Evolutionary conservation across 2,888 invertebrate genomes (phyloP).

Genomic region (Athalia circularis): DNA sequence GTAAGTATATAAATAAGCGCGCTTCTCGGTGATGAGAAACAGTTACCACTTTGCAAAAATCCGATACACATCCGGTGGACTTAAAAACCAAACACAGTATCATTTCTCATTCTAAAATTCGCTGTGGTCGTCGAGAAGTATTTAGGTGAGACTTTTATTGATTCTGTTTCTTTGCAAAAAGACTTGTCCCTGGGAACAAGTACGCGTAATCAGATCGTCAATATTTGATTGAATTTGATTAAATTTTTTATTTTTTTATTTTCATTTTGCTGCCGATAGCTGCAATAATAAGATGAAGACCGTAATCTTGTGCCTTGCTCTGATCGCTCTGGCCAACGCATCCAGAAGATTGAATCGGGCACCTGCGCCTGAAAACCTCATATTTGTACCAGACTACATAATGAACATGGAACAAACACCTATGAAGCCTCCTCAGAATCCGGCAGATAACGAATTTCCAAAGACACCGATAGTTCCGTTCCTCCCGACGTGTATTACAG

Average conservation of each 20-base stretch:
- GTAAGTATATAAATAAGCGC: constrained; percentile 4
- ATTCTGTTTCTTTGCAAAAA: too few species aligned
- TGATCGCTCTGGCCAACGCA: constrained; percentile 8
- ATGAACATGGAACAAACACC: constrained; percentile 48
- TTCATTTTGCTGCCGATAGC: neutral
- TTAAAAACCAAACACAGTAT: neutral
- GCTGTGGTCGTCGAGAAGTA: neutral
- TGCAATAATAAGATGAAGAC: constrained; percentile 22
- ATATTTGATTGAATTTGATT: neutral
- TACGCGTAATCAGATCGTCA: too few species aligned
- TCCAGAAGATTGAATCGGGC: neutral
- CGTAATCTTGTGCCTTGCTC: constrained; percentile 7
- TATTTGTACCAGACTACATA: constrained; percentile 48
- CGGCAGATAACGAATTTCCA: constrained; percentile 57
- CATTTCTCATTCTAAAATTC: neutral
- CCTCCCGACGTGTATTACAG: constrained; percentile 53
- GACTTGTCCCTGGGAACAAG: too few species aligned
- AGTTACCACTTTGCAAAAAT: constrained; percentile 33
- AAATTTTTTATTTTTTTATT: neutral
- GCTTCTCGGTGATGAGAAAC: constrained; percentile 21
- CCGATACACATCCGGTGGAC: constrained; percentile 3
- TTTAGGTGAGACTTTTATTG: too few species aligned
- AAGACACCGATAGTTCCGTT: constrained; percentile 52
- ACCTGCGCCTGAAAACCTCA: neutral
- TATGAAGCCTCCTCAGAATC: constrained; percentile 52